A percentile compares a stretch with the other conserved stretches of the same genome.
phyloP scores from a whole-genome alignment of 2,797 vertebrate genomes.

The Cuculus canorus region DNA sequence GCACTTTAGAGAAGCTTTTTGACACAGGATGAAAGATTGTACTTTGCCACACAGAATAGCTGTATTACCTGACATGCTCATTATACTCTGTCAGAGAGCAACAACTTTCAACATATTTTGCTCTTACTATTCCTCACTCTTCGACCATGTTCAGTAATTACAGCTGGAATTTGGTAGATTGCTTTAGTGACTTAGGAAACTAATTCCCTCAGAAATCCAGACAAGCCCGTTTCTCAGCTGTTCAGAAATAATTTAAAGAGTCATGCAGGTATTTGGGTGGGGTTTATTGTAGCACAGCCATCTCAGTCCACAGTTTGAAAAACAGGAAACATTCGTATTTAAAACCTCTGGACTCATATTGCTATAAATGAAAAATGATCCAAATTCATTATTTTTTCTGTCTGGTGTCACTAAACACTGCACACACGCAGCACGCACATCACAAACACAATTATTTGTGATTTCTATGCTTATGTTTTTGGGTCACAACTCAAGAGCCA shows the following conservation, averaged over 20 bases:
- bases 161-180: slow-evolving; percentile 23
- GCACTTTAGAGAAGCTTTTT: slow-evolving; percentile 65
- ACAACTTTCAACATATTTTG: slow-evolving; percentile 57
- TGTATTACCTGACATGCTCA: slow-evolving; percentile 48
- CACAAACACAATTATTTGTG: not conserved
- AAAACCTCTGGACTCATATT: not conserved
- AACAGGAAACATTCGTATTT: not conserved
- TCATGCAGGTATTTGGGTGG: not conserved
- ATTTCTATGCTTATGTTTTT: not conserved
- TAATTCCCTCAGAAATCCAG: not conserved
- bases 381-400: not conserved
- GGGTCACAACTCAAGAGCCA: not conserved
- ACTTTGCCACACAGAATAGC: slow-evolving; percentile 45
- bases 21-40: slow-evolving; percentile 56
- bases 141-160: slow-evolving; percentile 28
- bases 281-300: not conserved
- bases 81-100: slow-evolving; percentile 52
- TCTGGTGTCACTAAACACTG: not conserved
- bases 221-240: not conserved
- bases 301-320: not conserved
- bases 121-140: slow-evolving; percentile 35
- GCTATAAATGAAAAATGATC: not conserved
- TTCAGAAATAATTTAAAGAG: not conserved
- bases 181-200: slow-evolving; percentile 1
- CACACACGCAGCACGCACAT: not conserved